Evolutionary conservation across 2,113 vertebrate genomes (phyloP).

Genomic region (Oceanodroma tethys): DNA sequence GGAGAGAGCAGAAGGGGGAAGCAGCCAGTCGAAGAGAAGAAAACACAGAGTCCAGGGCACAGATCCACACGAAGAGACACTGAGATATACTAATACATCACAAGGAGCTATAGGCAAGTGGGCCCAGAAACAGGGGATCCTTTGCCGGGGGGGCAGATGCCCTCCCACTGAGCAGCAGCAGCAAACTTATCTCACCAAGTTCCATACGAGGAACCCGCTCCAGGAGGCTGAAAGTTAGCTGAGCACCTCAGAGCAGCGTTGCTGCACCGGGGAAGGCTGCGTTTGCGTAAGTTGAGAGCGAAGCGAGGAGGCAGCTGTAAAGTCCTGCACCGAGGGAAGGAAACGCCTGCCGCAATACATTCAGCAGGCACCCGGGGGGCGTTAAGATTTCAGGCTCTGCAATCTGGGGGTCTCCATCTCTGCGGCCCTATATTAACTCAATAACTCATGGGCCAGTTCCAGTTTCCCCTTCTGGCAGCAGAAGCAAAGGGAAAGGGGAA

Average conservation of each 20-base stretch:
- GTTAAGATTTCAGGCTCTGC: neutral
- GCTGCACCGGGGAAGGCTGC: rapidly evolving
- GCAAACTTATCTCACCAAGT: neutral
- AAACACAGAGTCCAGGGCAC: neutral
- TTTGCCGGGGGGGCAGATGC: neutral
- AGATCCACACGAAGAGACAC: neutral
- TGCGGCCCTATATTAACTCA: neutral
- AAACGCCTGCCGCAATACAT: neutral
- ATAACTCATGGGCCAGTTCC: conserved; percentile 26
- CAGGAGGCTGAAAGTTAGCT: neutral
- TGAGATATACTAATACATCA: neutral
- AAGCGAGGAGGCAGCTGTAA: neutral
- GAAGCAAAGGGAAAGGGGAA: neutral
- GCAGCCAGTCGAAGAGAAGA: neutral
- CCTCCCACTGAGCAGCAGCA: neutral
- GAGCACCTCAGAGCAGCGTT: rapidly evolving
- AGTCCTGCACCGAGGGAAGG: neutral
- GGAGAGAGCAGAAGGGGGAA: neutral
- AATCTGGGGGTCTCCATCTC: neutral
- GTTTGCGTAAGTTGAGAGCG: neutral
- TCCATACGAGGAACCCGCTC: neutral
- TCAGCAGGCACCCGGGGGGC: neutral
- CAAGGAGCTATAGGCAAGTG: neutral
- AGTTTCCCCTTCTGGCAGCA: conserved; percentile 15
- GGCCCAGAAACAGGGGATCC: neutral